Evolutionary conservation across 2,888 invertebrate species (phyloP), one percentile per base, ranked within the genome.

Genomic region (Standfussiana lucernea): DNA sequence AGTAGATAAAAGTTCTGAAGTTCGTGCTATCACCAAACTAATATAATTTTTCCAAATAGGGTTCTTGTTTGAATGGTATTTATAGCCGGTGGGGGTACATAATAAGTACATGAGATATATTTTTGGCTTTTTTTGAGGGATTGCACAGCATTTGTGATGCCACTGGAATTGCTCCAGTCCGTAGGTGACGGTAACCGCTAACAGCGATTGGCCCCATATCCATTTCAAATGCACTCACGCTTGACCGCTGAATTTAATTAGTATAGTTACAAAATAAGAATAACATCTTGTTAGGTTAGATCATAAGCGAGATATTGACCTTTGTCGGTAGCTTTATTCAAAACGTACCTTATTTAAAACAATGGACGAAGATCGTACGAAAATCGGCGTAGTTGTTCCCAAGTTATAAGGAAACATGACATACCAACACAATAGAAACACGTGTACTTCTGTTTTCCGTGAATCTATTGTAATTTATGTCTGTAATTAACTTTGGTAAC

Each of bases 371-470:
- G 69, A 72, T 64, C 37, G 37, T 72, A 74, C 77, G 24, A 75
- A 79, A 75, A 45, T 66, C 59, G 47, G 65, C 72, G 13, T 21
- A 56, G 68, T 24, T 28, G 56, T 87, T 87, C 88, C 70, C 82
- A 86, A 71, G 84, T 82, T 73, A 77, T 80, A 80, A 72, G 84
- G 86, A 84, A 88, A 78, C 77, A 50, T 77, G 80, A 70, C 68
- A 84, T 53, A 72, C 50, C 62, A 80, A 79, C 47, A 88, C 88
- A 83, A 80, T 85, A 72, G 67, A 76, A 62, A 69, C 18, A 61
- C 45, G 21, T 59, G 32, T 59, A 66, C 21, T 50, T 53, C 8
- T 50, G 61, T 77, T 81, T 85, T 72, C 72, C 73, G 85, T 74
- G 73, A 77, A 87, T 74, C 70, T 71, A 85, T 85, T 80, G 65